Evolutionary conservation across 2,888 invertebrate genomes (phyloP).

Genomic region (Sesamia inferens): DNA sequence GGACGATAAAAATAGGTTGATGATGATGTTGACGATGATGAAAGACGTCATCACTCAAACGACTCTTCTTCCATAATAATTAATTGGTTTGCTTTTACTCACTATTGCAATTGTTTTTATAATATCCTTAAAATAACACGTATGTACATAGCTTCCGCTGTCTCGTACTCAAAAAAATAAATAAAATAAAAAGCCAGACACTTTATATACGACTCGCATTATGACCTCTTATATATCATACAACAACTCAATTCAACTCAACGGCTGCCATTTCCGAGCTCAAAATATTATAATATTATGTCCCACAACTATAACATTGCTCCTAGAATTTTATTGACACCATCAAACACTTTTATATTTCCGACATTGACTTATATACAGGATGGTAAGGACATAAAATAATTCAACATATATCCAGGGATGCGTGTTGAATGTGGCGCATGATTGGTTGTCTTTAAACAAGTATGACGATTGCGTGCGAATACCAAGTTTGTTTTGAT

Average conservation of each 20-base stretch:
- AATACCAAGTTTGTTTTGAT: slow-evolving; percentile 59
- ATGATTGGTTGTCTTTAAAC: slow-evolving; percentile 28
- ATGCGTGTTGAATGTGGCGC: slow-evolving; percentile 27
- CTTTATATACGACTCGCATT: slow-evolving; percentile 19
- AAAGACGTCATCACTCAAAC: too few relatives aligned
- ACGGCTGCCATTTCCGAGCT: slow-evolving; percentile 21
- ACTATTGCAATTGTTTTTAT: not conserved
- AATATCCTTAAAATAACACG: too few relatives aligned
- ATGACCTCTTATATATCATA: slow-evolving; percentile 26
- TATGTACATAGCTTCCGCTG: too few relatives aligned
- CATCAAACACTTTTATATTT: slow-evolving; percentile 1
- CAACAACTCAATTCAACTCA: not conserved
- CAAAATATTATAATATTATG: slow-evolving; percentile 17
- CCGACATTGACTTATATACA: not conserved
- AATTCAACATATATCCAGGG: slow-evolving; percentile 11
- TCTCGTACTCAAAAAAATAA: not conserved
- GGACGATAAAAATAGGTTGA: too few relatives aligned
- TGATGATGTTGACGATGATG: too few relatives aligned
- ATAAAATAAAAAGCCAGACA: slow-evolving; percentile 3
- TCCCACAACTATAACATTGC: slow-evolving; percentile 1
- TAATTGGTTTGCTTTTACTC: not conserved
- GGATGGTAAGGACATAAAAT: not conserved
- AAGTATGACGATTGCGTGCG: slow-evolving; percentile 56
- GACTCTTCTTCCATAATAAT: not conserved
- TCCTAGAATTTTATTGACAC: slow-evolving; percentile 28